A percentile compares a stretch with the other conserved stretches of the same genome.
phyloP scores from a whole-genome alignment of 2,888 invertebrate genomes.

The Adelognathus sp. region DNA sequence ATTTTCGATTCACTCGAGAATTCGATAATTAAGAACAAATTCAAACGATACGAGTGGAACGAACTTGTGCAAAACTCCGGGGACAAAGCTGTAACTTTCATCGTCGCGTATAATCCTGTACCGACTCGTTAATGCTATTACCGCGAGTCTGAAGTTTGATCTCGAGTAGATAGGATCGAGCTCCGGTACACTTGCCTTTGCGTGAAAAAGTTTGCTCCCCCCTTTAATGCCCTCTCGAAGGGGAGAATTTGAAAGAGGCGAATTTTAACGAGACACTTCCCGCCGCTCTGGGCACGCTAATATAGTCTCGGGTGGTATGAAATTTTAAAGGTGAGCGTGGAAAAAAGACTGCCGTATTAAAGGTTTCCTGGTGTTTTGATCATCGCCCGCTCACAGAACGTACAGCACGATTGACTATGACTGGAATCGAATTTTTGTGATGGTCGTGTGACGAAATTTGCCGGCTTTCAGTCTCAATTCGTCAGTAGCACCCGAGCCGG shows the following conservation, averaged over 20 bases:
- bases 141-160: constrained; percentile 20
- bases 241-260: constrained; percentile 13
- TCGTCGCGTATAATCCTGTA: constrained; percentile 14
- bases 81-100: constrained; percentile 16
- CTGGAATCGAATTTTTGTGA: neutral
- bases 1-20: neutral
- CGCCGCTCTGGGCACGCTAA: neutral
- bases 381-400: neutral
- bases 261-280: constrained; percentile 18
- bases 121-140: constrained; percentile 37
- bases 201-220: constrained; percentile 42
- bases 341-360: neutral
- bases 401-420: neutral
- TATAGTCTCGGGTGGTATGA: constrained; percentile 4
- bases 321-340: constrained; percentile 1
- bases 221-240: constrained; percentile 26
- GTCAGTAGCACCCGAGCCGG: neutral
- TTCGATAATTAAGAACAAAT: constrained; percentile 13
- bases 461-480: neutral
- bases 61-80: neutral
- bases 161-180: constrained; percentile 30
- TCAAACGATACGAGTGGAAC: neutral
- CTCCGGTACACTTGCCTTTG: neutral
- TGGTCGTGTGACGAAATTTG: neutral
- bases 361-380: neutral